Evolutionary conservation across 2,113 vertebrate species (phyloP), one percentile per base, ranked within the genome.

Genomic region (Chascanopsetta lugubris): DNA sequence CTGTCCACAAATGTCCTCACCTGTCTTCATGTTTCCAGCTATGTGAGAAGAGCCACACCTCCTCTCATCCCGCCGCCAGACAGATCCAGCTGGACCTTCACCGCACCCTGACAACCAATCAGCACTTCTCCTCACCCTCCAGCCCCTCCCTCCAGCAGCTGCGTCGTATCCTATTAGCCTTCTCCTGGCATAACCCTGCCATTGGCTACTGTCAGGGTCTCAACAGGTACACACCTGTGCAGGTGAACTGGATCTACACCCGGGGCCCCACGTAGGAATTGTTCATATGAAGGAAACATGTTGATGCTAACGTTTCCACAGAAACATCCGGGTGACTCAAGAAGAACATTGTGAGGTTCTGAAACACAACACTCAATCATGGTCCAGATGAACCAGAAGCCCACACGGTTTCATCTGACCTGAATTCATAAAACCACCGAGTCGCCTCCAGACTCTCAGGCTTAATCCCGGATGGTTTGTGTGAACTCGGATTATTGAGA

Each of bases 131-230:
- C 38, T 95, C 93, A 0, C 95, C 94, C 0, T 90, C 93, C 6
- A 96, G 95, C 72, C 88, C 87, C 25, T 61, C 93, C 80, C 90
- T 95, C 1, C 92, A 94, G 77, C 94, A 92, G 88, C 96, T 99
- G 7, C 92, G 92, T 1, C 93, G 94, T 20, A 82, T 99, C 70
- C 84, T 99, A 15, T 38, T 97, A 79, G 96, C 97, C 5, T 99
- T 97, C 82, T 96, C 96, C 67, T 96, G 96, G 94, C 95, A 97
- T 60, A 97, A 95, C 79, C 96, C 94, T 17, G 72, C 90, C 20
- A 94, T 99, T 11, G 96, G 97, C 54, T 99, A 98, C 84, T 98
- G 97, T 80, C 97, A 99, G 70, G 97, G 97, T 22, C 90, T 99
- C 55, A 99, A 99, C 91, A 96, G 96, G 96, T 97, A 32, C 27